Evolutionary conservation across 2,113 vertebrate genomes (phyloP).

Genomic region (Bettongia penicillata): DNA sequence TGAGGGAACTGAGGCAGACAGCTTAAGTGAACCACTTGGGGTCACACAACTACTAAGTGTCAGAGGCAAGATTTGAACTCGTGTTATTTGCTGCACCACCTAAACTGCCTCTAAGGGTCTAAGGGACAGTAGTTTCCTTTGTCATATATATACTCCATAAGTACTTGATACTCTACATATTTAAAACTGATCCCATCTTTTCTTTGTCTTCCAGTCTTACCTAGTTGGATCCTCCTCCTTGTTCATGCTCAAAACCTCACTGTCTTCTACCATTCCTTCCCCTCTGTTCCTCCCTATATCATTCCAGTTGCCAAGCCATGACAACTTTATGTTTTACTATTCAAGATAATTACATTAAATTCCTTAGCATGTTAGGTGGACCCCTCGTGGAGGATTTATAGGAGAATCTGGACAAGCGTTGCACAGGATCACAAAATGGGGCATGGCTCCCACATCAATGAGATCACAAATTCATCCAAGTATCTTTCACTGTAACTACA

Average conservation of each 20-base stretch:
- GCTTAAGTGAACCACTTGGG: not conserved
- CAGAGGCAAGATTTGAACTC: not conserved
- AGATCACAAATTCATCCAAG: not conserved
- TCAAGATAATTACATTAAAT: not conserved
- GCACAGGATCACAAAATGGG: not conserved
- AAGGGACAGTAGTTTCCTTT: not conserved
- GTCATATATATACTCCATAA: not conserved
- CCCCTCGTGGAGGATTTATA: not conserved
- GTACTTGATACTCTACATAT: not conserved
- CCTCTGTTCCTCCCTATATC: not conserved
- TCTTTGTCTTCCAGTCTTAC: not conserved
- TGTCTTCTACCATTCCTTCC: not conserved
- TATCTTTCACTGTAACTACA: not conserved
- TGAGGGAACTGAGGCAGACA: not conserved
- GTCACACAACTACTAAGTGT: not conserved
- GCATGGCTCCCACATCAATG: not conserved
- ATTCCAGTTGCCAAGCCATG: not conserved
- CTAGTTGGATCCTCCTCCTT: not conserved
- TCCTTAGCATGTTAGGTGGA: not conserved
- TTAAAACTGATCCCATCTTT: not conserved
- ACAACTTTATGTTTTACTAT: not conserved
- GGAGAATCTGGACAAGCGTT: too few relatives aligned
- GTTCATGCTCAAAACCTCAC: not conserved
- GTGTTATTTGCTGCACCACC: not conserved
- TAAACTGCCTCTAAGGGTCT: not conserved